phyloP scores from a whole-genome alignment of 2,888 invertebrate genomes.

The Heliconius charithonia region DNA sequence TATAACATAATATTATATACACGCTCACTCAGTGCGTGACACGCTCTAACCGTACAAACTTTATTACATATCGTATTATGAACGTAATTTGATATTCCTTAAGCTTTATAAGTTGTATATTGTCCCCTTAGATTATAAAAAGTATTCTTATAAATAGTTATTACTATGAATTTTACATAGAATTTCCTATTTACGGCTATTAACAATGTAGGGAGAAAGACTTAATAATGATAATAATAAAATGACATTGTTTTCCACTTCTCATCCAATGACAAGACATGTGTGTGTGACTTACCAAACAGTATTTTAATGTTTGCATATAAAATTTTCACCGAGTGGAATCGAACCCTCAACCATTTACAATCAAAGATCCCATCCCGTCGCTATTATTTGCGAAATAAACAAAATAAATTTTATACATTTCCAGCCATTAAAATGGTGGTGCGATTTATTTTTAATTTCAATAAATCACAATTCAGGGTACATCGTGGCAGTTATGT shows the following conservation, averaged over 20 bases:
- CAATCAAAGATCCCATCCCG: not conserved
- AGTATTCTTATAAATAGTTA: not conserved
- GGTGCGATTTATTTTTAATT: constrained; percentile 28
- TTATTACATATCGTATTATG: not conserved
- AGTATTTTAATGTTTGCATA: no score
- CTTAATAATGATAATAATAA: no score
- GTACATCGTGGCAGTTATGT: constrained; percentile 60
- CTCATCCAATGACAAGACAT: no score
- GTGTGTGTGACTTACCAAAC: no score
- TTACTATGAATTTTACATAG: not conserved
- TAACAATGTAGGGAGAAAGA: not conserved
- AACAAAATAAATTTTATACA: not conserved
- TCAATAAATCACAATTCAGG: constrained; percentile 44
- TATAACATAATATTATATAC: constrained; percentile 32
- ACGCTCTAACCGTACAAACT: not conserved
- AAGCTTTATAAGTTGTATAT: not conserved
- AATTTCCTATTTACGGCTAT: not conserved
- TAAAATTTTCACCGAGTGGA: not conserved
- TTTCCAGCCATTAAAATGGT: not conserved
- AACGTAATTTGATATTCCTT: not conserved
- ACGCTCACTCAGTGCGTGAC: constrained; percentile 15
- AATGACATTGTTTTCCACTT: no score
- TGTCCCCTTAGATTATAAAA: not conserved
- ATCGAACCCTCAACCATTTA: not conserved
- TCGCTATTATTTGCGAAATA: not conserved